Base-by-base conservation (phyloP, 2,888 invertebrate species). In the Amphipyra berbera region DNA sequence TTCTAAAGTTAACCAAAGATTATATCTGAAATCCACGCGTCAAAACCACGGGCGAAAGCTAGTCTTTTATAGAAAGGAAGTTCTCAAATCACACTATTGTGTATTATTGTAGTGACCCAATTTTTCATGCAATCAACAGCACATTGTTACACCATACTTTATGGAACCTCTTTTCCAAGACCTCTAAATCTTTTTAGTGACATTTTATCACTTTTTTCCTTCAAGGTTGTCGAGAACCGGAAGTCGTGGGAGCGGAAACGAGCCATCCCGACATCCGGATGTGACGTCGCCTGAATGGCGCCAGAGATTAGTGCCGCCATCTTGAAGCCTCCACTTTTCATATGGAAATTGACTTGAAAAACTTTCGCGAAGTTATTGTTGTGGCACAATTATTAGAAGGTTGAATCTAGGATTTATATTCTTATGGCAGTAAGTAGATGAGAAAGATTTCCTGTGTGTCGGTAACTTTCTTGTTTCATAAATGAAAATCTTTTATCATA, bases 201-300 rank as follows among this genome's bases (percentile, higher is more conserved):
- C 52, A 44, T 61, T 72, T 66, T 68, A 62, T 56, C 68, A 64
- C 21, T 21, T 30, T 30, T 7, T 30, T 6, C 6, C 63, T 47
- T 48, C 8, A 75, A 78, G 76, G 76, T 76, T 81, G 65, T 78
- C 75, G 42, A 73, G 62, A 71, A 71, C 71, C 82, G 88, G 87
- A 88, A 81, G 81, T 78, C 68, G 64, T 64, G 64, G 73, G 73
- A 82, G 68, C 82, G 85, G 82, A 82, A 79, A 83, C 80, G 82
- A 83, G 82, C 76, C 78, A 81, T 83, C 79, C 79, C 78, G 64
- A 76, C 82, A 70, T 73, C 79, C 83, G 87, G 89, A 85, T 79
- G 85, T 86, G 86, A 88, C 84, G 83, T 82, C 73, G 79, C 61
- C 81, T 84, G 79, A 86, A 83, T 82, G 89, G 87, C 89, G 90